phyloP scores from a whole-genome alignment of 1,140 invertebrate species.

The Oedothorax gibbosus region DNA sequence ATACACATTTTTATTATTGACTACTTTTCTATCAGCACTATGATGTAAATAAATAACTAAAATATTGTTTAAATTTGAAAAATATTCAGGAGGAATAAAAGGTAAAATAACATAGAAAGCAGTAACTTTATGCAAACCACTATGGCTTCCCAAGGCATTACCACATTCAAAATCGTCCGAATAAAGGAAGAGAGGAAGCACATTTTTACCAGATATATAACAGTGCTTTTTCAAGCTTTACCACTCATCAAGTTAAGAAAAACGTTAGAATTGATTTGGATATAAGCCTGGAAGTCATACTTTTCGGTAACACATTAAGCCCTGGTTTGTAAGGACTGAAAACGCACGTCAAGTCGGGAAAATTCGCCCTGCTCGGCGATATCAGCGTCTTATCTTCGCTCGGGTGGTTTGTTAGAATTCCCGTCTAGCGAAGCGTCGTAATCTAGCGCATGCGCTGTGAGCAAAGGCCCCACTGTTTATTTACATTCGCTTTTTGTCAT shows the following conservation, averaged over 20 bases:
- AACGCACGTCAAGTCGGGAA: background rate
- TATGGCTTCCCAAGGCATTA: no score
- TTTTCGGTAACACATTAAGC: background rate
- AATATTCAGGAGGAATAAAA: no score
- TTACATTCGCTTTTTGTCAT: no score
- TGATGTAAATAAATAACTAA: slow-evolving; percentile 8
- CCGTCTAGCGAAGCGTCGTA: background rate
- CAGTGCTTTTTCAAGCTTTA: background rate
- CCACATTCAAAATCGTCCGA: no score
- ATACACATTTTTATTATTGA: slow-evolving; percentile 1
- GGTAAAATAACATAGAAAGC: no score
- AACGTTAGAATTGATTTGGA: background rate
- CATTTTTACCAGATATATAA: background rate
- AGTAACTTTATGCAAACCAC: no score
- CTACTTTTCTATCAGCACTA: slow-evolving; percentile 1
- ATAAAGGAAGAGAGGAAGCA: background rate
- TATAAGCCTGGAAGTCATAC: background rate
- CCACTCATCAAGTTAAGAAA: slow-evolving; percentile 5
- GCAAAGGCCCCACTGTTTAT: background rate
- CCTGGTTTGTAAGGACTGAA: no score
- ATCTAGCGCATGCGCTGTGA: no score
- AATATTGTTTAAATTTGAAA: background rate
- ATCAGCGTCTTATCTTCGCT: no score
- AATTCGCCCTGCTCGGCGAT: background rate
- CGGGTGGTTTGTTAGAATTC: background rate